These are phyloP conservation scores for Amaurobius ferox DNA, from an alignment of 2,888 invertebrate genomes.

Conservation along the genomic window DNA sequence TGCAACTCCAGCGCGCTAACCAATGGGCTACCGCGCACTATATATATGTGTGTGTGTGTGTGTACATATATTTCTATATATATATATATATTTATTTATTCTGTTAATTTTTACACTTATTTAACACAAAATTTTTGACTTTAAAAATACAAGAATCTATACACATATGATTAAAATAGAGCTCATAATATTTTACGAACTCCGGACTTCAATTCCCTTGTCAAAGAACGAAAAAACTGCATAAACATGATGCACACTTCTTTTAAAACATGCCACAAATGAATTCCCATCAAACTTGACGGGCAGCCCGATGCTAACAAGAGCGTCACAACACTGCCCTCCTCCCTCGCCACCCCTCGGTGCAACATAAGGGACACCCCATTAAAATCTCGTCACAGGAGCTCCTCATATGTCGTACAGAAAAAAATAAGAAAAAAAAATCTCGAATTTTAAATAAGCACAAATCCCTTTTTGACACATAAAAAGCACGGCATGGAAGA, in stretches of 20 bases:
- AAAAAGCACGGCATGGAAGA: slow-evolving; percentile 8
- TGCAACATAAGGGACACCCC: slow-evolving; percentile 11
- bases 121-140: too few relatives aligned
- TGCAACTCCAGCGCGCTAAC: too few relatives aligned
- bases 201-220: neutral
- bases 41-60: too few relatives aligned
- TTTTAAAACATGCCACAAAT: slow-evolving; percentile 14
- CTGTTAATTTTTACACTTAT: too few relatives aligned
- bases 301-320: slow-evolving; percentile 14
- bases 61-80: too few relatives aligned
- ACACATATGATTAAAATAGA: too few relatives aligned
- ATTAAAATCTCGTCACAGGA: slow-evolving; percentile 28
- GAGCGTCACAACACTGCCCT: neutral
- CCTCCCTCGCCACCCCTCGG: neutral
- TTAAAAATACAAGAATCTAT: too few relatives aligned
- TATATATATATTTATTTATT: too few relatives aligned
- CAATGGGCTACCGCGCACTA: too few relatives aligned
- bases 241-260: slow-evolving; percentile 8
- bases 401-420: slow-evolving; percentile 6
- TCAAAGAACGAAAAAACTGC: neutral
- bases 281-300: slow-evolving; percentile 12
- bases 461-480: slow-evolving; percentile 18
- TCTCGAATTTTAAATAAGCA: slow-evolving; percentile 13
- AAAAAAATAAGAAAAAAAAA: slow-evolving; percentile 24
- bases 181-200: neutral